Conservation (phyloP, 2,888 invertebrate species). For the Laspeyria flexula region DNA sequence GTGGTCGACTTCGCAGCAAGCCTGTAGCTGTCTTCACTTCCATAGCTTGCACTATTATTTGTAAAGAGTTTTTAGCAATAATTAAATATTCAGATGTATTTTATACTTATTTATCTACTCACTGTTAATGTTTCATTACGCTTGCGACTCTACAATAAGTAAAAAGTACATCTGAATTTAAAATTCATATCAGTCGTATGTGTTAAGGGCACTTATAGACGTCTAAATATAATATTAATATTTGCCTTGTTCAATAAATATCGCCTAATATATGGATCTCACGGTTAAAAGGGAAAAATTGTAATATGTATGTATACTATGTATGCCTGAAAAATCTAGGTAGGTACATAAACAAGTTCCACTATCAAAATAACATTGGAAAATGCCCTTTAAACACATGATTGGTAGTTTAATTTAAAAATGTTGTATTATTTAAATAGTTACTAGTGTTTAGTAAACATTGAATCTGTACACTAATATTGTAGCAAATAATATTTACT, state of each 20-base stretch:
- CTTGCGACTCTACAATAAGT: slow-evolving; percentile 26
- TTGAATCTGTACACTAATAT: slow-evolving; percentile 48
- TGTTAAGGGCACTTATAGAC: slow-evolving; percentile 30
- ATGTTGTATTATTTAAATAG: slow-evolving; percentile 46
- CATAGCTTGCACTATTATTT: slow-evolving; percentile 79
- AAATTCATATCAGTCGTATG: slow-evolving; percentile 60
- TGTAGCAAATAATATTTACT: slow-evolving; percentile 56
- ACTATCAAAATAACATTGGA: neutral
- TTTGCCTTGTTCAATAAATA: neutral
- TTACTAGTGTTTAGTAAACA: slow-evolving; percentile 42
- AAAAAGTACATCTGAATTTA: slow-evolving; percentile 44
- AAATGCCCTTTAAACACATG: slow-evolving; percentile 37
- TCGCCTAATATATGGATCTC: neutral
- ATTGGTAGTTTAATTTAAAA: slow-evolving; percentile 24
- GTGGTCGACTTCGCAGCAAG: slow-evolving; percentile 43
- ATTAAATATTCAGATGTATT: slow-evolving; percentile 53
- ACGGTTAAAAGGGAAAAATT: neutral
- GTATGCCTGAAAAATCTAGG: too few species aligned
- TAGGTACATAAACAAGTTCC: neutral
- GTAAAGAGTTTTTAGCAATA: slow-evolving; percentile 68
- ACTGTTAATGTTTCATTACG: slow-evolving; percentile 25
- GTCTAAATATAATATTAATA: neutral
- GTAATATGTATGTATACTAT: too few species aligned
- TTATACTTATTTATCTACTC: slow-evolving; percentile 33
- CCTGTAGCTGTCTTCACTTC: slow-evolving; percentile 63